Conservation (phyloP, 1,140 invertebrate genomes). For the Chionoecetes opilio region DNA sequence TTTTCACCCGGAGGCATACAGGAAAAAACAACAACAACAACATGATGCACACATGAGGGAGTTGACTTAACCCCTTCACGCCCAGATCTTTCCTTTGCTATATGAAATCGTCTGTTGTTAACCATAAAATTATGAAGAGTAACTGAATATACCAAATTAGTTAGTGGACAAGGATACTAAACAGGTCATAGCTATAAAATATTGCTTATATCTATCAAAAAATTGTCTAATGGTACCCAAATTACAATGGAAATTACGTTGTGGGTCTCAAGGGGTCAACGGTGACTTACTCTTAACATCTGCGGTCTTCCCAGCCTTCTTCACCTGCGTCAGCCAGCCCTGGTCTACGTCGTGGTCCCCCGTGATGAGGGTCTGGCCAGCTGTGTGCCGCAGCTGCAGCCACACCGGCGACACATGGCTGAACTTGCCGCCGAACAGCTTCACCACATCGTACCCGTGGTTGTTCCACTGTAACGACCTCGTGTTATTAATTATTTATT, state of each 20-base stretch:
- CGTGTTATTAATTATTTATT: no score
- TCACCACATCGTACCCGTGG: conserved; percentile 96
- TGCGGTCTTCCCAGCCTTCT: conserved; percentile 82
- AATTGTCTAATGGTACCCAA: no score
- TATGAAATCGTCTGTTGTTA: no score
- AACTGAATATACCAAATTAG: neutral
- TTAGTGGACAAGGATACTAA: neutral
- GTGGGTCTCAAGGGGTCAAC: no score
- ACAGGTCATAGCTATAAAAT: neutral
- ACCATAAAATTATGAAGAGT: no score
- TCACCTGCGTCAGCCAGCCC: conserved; percentile 92
- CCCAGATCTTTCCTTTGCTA: no score
- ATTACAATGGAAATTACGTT: no score
- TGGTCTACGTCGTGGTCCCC: conserved; percentile 92
- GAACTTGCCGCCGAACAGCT: conserved; percentile 95
- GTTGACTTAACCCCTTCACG: no score
- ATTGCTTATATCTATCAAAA: no score
- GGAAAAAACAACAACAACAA: no score
- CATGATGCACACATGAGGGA: no score
- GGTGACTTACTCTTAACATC: conserved; percentile 82
- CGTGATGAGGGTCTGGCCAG: conserved; percentile 87
- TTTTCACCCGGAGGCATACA: no score
- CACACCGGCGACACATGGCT: conserved; percentile 96
- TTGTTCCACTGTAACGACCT: conserved; percentile 94
- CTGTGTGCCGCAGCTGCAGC: conserved; percentile 90